These are phyloP conservation scores for Bubo scandiacus DNA, from an alignment of 2,113 vertebrate genomes.

Conservation along the genomic window DNA sequence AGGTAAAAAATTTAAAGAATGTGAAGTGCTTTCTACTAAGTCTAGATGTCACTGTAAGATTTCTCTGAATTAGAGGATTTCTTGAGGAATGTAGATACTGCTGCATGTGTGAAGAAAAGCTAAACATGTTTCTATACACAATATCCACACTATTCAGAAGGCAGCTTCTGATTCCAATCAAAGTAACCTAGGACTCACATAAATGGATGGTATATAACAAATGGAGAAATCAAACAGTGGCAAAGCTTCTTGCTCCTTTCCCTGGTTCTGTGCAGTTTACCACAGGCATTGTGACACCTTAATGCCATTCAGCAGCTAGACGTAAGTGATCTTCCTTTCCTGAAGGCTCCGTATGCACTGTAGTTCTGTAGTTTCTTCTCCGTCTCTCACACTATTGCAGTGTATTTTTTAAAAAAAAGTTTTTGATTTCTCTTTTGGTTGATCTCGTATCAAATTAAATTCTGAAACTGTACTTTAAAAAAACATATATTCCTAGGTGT, in stretches of 20 bases:
- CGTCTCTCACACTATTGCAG: background rate
- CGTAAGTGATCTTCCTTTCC: background rate
- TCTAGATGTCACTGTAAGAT: conserved; percentile 5
- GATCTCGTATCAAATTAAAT: conserved; percentile 7
- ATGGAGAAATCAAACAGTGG: conserved; percentile 14
- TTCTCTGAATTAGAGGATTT: conserved; percentile 56
- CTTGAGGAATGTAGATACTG: background rate
- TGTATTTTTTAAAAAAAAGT: background rate
- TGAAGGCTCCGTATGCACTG: background rate
- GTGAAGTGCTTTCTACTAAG: conserved; percentile 17
- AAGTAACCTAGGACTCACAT: background rate
- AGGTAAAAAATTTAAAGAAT: background rate
- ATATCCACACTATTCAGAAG: background rate
- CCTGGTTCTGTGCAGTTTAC: background rate
- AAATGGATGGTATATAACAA: conserved; percentile 16
- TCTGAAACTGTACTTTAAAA: background rate
- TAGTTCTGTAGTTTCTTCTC: background rate
- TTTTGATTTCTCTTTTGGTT: conserved; percentile 29
- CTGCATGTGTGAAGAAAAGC: conserved; percentile 1
- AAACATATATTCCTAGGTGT: background rate
- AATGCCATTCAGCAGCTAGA: background rate
- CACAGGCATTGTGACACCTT: conserved; percentile 30
- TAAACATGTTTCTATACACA: conserved; percentile 10
- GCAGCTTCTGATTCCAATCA: conserved; percentile 37
- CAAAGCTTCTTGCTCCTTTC: background rate